Percentiles rank a stretch among this genome's conserved stretches.
phyloP scores from a whole-genome alignment of 2,888 invertebrate species.

The Dolomedes plantarius region DNA sequence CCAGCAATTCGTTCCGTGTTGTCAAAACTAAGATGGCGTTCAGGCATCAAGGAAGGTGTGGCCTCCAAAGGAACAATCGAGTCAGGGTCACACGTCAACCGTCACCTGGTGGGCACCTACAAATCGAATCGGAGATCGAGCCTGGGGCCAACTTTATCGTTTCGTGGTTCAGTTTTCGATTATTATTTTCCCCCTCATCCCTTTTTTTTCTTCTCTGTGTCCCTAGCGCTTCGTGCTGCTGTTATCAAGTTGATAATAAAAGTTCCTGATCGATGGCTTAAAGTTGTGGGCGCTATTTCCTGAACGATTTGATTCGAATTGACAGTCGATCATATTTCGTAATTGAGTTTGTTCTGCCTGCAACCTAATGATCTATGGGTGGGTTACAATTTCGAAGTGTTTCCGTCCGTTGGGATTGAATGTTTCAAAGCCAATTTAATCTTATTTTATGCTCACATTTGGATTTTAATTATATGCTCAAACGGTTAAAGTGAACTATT shows the following conservation, averaged over 20 bases:
- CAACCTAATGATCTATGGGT: too few species aligned
- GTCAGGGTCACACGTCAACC: constrained; percentile 52
- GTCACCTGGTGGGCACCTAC: too few species aligned
- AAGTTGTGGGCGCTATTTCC: constrained; percentile 34
- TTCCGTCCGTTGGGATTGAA: too few species aligned
- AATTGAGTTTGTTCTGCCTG: constrained; percentile 25
- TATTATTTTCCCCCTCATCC: background rate
- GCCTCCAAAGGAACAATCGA: constrained; percentile 5
- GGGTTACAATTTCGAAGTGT: too few species aligned
- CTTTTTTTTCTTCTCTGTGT: too few species aligned
- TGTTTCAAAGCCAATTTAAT: too few species aligned
- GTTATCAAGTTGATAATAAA: constrained; percentile 31
- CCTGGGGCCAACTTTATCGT: constrained; percentile 18
- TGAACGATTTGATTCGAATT: constrained; percentile 5
- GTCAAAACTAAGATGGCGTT: constrained; percentile 18
- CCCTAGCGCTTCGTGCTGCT: too few species aligned
- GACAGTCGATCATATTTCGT: constrained; percentile 9
- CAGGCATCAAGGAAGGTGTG: constrained; percentile 7
- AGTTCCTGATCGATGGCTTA: constrained; percentile 27
- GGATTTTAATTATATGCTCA: too few species aligned
- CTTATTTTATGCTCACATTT: too few species aligned
- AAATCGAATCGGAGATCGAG: too few species aligned
- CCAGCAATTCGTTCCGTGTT: constrained; percentile 45
- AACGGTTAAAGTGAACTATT: too few species aligned
- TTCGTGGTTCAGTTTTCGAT: too few species aligned